Conservation (phyloP, 2,888 invertebrate species). For the Argyresthia goedartella region DNA sequence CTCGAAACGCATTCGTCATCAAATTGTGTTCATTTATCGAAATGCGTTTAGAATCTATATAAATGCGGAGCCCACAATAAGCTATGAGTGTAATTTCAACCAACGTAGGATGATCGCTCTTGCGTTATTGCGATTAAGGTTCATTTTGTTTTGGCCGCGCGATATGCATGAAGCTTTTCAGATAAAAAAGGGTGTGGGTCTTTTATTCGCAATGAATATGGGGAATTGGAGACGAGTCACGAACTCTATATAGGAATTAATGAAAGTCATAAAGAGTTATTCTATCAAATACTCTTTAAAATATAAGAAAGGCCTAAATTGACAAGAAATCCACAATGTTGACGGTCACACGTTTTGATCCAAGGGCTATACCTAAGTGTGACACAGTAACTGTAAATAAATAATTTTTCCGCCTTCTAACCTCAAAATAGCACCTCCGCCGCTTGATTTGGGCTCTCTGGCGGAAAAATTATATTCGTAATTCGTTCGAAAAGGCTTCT, state of each 20-base stretch:
- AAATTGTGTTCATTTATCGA: slow-evolving; percentile 64
- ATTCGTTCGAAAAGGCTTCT: no score
- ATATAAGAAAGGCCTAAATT: no score
- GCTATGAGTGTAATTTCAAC: slow-evolving; percentile 27
- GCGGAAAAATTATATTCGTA: no score
- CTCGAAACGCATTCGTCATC: slow-evolving; percentile 54
- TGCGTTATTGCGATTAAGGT: slow-evolving; percentile 16
- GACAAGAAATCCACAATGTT: no score
- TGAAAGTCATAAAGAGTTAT: neutral
- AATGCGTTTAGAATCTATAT: slow-evolving; percentile 62
- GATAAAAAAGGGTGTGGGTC: slow-evolving; percentile 12
- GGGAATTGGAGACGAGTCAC: neutral
- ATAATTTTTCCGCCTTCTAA: no score
- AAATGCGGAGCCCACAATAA: slow-evolving; percentile 44
- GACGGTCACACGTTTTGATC: no score
- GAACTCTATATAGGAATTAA: neutral
- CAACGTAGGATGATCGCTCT: slow-evolving; percentile 24
- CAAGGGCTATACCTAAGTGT: no score
- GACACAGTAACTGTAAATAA: no score
- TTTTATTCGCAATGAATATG: slow-evolving; percentile 7
- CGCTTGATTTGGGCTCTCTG: no score
- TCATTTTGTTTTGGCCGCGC: slow-evolving; percentile 31
- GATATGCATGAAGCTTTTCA: slow-evolving; percentile 28
- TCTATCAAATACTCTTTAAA: no score
- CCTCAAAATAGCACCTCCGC: no score